Evolutionary conservation across 1,140 invertebrate genomes (phyloP).

Genomic region (Drosophila kohkoa): DNA sequence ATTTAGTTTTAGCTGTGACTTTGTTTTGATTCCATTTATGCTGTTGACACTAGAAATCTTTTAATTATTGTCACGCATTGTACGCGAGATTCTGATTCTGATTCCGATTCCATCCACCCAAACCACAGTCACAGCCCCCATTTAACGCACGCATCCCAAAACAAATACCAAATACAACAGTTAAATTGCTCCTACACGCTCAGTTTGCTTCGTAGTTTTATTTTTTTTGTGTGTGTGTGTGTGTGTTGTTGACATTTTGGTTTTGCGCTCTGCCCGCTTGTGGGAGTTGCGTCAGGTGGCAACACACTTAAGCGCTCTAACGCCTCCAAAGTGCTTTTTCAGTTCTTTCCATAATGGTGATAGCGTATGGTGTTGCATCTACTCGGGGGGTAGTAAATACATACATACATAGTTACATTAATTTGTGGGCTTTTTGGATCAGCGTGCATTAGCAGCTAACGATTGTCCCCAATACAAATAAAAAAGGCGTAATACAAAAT

Average conservation of each 20-base stretch:
- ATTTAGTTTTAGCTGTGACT: constrained; percentile 72
- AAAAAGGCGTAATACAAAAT: too few species aligned
- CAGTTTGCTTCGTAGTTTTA: constrained; percentile 42
- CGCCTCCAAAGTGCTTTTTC: constrained; percentile 33
- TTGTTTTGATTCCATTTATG: constrained; percentile 84
- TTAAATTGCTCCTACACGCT: neutral
- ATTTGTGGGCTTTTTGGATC: constrained; percentile 13
- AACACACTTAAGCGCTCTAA: constrained; percentile 25
- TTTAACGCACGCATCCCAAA: constrained; percentile 20
- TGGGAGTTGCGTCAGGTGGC: constrained; percentile 71
- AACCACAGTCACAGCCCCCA: constrained; percentile 4
- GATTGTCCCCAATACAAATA: neutral
- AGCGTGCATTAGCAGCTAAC: neutral
- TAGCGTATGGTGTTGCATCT: neutral
- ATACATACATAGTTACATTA: constrained; percentile 10
- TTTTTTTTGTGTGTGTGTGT: too few species aligned
- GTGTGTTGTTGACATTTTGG: constrained; percentile 44
- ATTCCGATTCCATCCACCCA: neutral
- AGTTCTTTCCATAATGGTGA: neutral
- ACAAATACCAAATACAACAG: constrained; percentile 15
- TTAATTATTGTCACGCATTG: constrained; percentile 77
- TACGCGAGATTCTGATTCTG: neutral
- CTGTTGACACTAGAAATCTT: constrained; percentile 78
- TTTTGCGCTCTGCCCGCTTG: constrained; percentile 34
- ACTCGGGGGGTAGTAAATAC: neutral